Percentiles rank a stretch among this genome's conserved stretches.
Conservation (phyloP, 1,140 invertebrate species). For the Cherax destructor region DNA sequence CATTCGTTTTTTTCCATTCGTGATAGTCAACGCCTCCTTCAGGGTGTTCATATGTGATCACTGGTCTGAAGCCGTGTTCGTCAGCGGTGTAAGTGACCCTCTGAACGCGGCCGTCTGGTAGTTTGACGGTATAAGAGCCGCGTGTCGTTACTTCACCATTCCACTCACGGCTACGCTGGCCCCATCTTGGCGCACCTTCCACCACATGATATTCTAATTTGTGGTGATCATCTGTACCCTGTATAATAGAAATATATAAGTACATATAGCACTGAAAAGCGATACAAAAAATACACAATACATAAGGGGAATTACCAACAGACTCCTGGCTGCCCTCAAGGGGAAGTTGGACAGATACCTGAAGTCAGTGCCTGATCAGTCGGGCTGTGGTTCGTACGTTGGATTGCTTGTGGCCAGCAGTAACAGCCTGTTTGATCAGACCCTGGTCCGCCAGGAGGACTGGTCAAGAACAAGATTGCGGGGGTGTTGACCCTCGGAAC, state of each 20-base stretch:
- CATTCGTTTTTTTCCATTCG: not conserved
- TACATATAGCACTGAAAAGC: not conserved
- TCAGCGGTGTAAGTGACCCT: constrained; percentile 44
- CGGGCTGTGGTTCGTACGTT: no score
- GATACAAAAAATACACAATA: not conserved
- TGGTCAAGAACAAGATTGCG: no score
- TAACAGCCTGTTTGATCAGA: no score
- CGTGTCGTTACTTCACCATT: constrained; percentile 19
- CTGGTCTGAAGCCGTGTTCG: constrained; percentile 41
- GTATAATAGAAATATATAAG: not conserved
- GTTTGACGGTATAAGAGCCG: constrained; percentile 32
- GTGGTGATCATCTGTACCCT: constrained; percentile 24
- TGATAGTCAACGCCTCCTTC: not conserved
- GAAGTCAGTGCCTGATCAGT: no score
- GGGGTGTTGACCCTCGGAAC: no score
- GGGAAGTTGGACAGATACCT: no score
- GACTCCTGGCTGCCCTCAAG: no score
- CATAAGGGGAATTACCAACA: no score
- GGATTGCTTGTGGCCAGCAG: no score
- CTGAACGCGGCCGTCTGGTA: constrained; percentile 45
- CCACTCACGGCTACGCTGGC: constrained; percentile 26
- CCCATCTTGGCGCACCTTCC: constrained; percentile 18
- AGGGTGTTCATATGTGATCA: constrained; percentile 32
- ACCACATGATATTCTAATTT: constrained; percentile 48
- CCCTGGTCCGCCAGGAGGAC: no score